Percentiles rank a stretch among this genome's conserved stretches.
Evolutionary conservation across 2,797 vertebrate genomes (phyloP).

Genomic region (Lagorchestes hirsutus): DNA sequence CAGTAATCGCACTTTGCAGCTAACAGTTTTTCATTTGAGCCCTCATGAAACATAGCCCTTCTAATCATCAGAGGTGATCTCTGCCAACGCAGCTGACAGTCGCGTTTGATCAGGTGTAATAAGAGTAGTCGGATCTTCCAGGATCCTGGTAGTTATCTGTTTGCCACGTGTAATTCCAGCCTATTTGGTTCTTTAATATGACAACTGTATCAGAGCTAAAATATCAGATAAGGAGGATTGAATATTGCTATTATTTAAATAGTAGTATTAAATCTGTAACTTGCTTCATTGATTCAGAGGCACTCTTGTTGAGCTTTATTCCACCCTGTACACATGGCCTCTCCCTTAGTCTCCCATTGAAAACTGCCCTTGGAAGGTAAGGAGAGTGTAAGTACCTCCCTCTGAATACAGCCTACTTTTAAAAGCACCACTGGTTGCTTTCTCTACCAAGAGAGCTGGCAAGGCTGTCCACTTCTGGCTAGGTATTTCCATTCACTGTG

Average conservation of each 20-base stretch:
- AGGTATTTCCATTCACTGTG: background rate
- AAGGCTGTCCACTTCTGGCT: constrained; percentile 24
- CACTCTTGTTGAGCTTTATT: background rate
- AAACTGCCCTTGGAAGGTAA: background rate
- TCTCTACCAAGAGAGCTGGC: constrained; percentile 9
- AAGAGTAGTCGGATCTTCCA: constrained; percentile 81
- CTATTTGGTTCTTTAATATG: constrained; percentile 81
- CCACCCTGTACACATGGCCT: background rate
- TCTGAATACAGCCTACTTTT: background rate
- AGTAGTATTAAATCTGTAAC: background rate
- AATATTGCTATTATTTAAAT: constrained; percentile 17
- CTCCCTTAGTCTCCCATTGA: background rate
- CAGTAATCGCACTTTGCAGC: constrained; percentile 70
- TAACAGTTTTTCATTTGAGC: constrained; percentile 72
- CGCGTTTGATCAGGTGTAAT: constrained; percentile 79
- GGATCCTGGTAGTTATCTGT: constrained; percentile 81
- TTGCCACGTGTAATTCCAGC: constrained; percentile 81
- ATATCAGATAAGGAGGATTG: constrained; percentile 52
- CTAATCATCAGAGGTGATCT: constrained; percentile 82
- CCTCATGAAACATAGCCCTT: constrained; percentile 79
- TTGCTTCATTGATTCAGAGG: constrained; percentile 36
- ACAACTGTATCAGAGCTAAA: constrained; percentile 82
- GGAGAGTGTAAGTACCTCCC: constrained; percentile 9
- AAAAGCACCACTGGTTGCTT: background rate
- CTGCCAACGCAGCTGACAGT: constrained; percentile 75